Base-by-base conservation (phyloP, 2,888 invertebrate genomes). In the Caradrina kadenii region DNA sequence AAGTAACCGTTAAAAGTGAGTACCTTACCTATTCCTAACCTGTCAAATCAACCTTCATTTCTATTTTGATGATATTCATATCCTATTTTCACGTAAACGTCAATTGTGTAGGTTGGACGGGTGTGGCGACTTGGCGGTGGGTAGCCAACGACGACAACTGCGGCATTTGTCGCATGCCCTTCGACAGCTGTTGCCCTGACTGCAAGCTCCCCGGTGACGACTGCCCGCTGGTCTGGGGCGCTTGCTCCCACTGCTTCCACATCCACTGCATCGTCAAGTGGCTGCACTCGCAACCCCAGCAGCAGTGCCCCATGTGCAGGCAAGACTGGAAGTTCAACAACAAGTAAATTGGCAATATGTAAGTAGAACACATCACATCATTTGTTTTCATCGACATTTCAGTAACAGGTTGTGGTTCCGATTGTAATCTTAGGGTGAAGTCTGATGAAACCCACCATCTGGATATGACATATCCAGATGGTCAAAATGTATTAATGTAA, bases 261-360 rank as follows among this genome's bases (percentile, higher is more conserved):
- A 99, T 99, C 94, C 99, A 99, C 94, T 99, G 99, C 96, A 99
- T 99, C 89, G 98, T 99, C 92, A 99, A 99, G 97, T 99, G 99
- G 99, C 96, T 99, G 62, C 99, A 99, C 91, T 98, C 99, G 21
- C 98, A 98, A 93, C 98, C 98, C 85, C 98, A 98, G 93, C 98
- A 98, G 90, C 97, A 98, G 96, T 98, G 98, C 87, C 98, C 98
- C 73, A 99, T 99, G 99, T 99, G 99, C 94, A 97, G 99, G 87
- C 99, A 99, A 93, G 99, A 99, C 91, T 99, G 99, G 99, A 99
- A 99, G 94, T 99, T 99, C 94, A 99, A 99, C 92, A 97, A 97
- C 90, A 97, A 97, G 92, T 97, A 96, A 84, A 81, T 39, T 15
- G 0, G n/a, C 15, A 49, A 59, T 62, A 70, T 42, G 84, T 86